Evolutionary conservation across 2,113 vertebrate genomes (phyloP).

Genomic region (Pongo pygmaeus): DNA sequence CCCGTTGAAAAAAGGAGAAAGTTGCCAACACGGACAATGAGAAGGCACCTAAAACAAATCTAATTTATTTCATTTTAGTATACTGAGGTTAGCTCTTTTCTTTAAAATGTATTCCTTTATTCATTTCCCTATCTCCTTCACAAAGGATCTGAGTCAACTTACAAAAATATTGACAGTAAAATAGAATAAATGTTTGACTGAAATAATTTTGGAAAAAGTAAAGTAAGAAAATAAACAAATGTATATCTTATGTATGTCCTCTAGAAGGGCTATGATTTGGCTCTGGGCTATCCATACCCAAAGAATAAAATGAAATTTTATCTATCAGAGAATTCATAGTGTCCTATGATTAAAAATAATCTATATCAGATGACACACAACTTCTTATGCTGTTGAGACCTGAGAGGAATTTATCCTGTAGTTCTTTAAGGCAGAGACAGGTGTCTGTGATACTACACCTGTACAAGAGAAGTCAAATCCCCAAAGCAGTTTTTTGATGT

Average conservation of each 20-base stretch:
- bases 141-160: neutral
- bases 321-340: neutral
- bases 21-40: neutral
- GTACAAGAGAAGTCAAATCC: neutral
- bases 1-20: neutral
- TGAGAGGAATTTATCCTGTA: neutral
- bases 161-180: constrained; percentile 29
- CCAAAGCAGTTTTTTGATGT: neutral
- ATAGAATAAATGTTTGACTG: constrained; percentile 37
- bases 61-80: neutral
- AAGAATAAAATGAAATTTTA: neutral
- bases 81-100: neutral
- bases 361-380: neutral
- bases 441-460: neutral
- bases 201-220: constrained; percentile 36
- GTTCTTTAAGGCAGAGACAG: neutral
- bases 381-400: neutral
- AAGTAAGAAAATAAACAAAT: constrained; percentile 45
- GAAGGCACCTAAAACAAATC: neutral
- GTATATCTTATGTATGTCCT: neutral
- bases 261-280: constrained; percentile 11
- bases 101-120: neutral
- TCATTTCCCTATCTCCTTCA: neutral
- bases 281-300: neutral
- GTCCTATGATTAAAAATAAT: constrained; percentile 30